Conservation (phyloP, 2,113 vertebrate genomes). For the Triplophysa rosa region DNA sequence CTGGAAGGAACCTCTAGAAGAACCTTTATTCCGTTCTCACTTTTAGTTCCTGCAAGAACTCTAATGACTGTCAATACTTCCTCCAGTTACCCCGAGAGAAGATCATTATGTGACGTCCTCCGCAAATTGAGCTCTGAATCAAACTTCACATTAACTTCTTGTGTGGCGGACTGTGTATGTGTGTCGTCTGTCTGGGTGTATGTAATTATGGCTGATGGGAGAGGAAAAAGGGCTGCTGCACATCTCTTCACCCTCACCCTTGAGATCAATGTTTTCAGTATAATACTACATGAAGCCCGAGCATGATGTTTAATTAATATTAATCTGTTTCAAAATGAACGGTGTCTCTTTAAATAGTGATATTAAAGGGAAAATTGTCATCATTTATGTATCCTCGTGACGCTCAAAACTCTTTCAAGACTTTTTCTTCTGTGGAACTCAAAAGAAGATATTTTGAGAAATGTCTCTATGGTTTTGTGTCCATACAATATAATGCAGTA, state of each 20-base stretch:
- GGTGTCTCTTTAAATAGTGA: background rate
- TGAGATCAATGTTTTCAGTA: slow-evolving; percentile 26
- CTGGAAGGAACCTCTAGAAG: too few species aligned
- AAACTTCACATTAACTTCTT: slow-evolving; percentile 5
- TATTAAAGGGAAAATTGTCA: background rate
- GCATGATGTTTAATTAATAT: slow-evolving; percentile 2
- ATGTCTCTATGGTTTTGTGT: too few species aligned
- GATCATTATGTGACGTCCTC: too few species aligned
- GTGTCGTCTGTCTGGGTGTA: background rate
- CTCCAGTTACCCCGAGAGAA: too few species aligned
- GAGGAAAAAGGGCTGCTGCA: background rate
- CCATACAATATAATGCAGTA: too few species aligned
- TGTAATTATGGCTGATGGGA: slow-evolving; percentile 10
- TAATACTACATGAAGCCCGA: background rate
- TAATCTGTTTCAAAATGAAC: slow-evolving; percentile 10
- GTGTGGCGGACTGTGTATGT: background rate
- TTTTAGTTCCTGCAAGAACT: too few species aligned
- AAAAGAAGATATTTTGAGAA: background rate
- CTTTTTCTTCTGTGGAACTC: too few species aligned
- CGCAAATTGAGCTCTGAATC: background rate
- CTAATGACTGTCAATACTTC: too few species aligned
- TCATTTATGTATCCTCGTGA: too few species aligned
- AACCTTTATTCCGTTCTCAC: too few species aligned
- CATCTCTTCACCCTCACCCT: slow-evolving; percentile 17
- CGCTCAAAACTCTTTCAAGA: too few species aligned